These are phyloP conservation scores for Urechis unicinctus DNA, from an alignment of 2,888 invertebrate species.

Conservation along the genomic window DNA sequence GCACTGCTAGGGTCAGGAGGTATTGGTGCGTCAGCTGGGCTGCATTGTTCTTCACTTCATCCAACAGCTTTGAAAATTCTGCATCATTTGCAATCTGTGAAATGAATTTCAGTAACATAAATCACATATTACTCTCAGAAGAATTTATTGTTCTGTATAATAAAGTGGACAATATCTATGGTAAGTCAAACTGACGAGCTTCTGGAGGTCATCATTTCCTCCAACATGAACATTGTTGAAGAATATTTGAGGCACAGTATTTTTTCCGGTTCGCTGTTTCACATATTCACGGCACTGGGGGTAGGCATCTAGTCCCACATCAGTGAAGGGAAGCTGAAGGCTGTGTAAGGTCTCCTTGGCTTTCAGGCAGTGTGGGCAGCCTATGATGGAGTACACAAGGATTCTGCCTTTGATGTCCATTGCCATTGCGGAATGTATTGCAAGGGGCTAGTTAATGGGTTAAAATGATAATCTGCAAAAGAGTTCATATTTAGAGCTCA, in stretches of 20 bases:
- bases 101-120: neutral
- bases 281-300: conserved; percentile 41
- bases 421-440: too few relatives aligned
- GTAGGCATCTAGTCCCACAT: conserved; percentile 44
- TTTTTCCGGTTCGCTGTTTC: conserved; percentile 32
- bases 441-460: too few relatives aligned
- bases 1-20: conserved; percentile 24
- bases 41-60: conserved; percentile 30
- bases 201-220: conserved; percentile 45
- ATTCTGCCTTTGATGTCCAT: conserved; percentile 40
- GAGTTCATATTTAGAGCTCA: too few relatives aligned
- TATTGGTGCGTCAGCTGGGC: conserved; percentile 33
- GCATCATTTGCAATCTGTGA: conserved; percentile 2
- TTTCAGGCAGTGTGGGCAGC: conserved; percentile 46
- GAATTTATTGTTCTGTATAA: too few relatives aligned
- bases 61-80: conserved; percentile 28
- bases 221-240: conserved; percentile 48
- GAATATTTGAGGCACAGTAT: conserved; percentile 50
- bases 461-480: too few relatives aligned
- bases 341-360: conserved; percentile 40
- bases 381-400: conserved; percentile 45
- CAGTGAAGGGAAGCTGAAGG: conserved; percentile 41
- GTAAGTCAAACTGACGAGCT: conserved; percentile 40
- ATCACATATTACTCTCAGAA: neutral
- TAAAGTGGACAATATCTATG: too few relatives aligned